phyloP scores from a whole-genome alignment of 2,888 invertebrate species.

The Stictocephala bisonia region DNA sequence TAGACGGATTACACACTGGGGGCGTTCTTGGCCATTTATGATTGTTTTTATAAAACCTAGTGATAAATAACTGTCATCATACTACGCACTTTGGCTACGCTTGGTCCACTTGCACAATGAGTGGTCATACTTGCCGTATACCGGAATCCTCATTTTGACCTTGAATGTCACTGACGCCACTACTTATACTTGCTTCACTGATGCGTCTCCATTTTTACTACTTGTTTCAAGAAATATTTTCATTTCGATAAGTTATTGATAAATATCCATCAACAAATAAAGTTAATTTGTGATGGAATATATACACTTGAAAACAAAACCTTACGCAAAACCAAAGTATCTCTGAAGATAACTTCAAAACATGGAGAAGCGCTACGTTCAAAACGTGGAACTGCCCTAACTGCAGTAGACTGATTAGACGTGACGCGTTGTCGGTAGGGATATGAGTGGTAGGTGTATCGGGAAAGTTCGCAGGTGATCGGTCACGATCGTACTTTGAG shows the following conservation, averaged over 20 bases:
- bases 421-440: not conserved
- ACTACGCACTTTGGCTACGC: conserved; percentile 18
- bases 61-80: conserved; percentile 36
- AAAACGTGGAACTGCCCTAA: too few species aligned
- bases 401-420: not conserved
- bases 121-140: conserved; percentile 8
- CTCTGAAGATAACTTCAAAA: conserved; percentile 1
- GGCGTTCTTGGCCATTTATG: too few species aligned
- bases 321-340: too few species aligned
- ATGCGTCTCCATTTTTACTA: not conserved
- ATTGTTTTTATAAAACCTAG: too few species aligned
- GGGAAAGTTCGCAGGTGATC: not conserved
- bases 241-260: not conserved
- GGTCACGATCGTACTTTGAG: conserved; percentile 2
- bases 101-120: conserved; percentile 18
- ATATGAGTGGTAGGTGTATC: not conserved
- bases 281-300: not conserved
- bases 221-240: too few species aligned
- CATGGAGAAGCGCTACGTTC: not conserved
- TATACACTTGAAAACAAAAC: not conserved
- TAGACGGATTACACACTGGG: too few species aligned
- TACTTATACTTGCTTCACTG: too few species aligned
- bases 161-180: conserved; percentile 12
- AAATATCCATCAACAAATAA: not conserved
- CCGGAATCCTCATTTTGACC: conserved; percentile 30